phyloP scores from a whole-genome alignment of 2,797 vertebrate species.

The Falco biarmicus region DNA sequence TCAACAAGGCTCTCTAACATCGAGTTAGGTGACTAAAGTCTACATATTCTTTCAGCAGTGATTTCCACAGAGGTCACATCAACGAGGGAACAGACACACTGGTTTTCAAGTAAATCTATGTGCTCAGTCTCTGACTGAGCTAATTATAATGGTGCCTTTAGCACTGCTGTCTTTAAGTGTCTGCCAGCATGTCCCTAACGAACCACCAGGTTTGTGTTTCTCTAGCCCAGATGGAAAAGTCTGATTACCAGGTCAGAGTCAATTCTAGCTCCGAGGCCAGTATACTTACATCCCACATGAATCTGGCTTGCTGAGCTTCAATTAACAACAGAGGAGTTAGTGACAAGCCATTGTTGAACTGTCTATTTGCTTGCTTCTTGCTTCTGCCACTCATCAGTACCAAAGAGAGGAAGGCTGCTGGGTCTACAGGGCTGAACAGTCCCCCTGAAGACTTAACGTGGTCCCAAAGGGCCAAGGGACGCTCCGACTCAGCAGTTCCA shows the following conservation, averaged over 20 bases:
- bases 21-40: neutral
- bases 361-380: neutral
- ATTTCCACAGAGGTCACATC: neutral
- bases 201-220: conserved; percentile 26
- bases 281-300: neutral
- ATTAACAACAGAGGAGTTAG: neutral
- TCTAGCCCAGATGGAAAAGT: neutral
- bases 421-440: neutral
- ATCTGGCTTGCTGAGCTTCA: neutral
- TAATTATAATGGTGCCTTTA: conserved; percentile 42
- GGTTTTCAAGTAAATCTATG: conserved; percentile 24
- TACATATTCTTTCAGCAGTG: neutral
- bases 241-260: neutral
- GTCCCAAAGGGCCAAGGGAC: neutral
- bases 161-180: neutral
- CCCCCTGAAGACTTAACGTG: neutral
- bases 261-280: neutral
- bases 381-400: neutral
- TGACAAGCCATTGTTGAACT: neutral
- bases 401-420: neutral
- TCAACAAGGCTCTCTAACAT: neutral
- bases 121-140: conserved; percentile 1
- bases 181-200: conserved; percentile 33
- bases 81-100: neutral
- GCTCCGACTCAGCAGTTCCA: neutral